Evolutionary conservation across 2,797 vertebrate species (phyloP).

Genomic region (Acanthiza pusilla): DNA sequence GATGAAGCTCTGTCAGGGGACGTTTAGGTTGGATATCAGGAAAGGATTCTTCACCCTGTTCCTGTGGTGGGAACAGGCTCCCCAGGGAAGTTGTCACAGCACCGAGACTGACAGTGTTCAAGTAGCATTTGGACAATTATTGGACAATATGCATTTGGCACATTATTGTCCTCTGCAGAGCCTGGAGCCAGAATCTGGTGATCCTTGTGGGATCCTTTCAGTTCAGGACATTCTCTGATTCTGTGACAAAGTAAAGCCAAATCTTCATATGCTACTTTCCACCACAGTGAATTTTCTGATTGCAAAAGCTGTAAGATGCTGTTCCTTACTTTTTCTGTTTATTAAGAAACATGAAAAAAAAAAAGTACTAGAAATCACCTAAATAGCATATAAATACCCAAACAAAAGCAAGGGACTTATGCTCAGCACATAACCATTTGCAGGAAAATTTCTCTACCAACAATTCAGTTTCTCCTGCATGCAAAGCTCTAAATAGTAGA

Average conservation of each 20-base stretch:
- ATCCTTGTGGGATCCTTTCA: background rate
- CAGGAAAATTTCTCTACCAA: background rate
- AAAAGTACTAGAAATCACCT: background rate
- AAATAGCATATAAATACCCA: background rate
- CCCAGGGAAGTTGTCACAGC: background rate
- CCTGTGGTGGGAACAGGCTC: background rate
- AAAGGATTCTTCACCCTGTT: background rate
- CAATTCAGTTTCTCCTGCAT: background rate
- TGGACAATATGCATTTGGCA: too few species aligned
- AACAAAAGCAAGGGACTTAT: background rate
- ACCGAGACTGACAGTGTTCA: background rate
- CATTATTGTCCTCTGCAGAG: background rate
- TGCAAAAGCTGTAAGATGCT: background rate
- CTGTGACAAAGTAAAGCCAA: background rate
- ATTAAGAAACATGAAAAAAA: background rate
- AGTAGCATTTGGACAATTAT: background rate
- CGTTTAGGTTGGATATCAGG: background rate
- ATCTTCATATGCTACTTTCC: background rate
- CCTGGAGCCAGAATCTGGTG: background rate
- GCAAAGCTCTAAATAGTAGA: background rate
- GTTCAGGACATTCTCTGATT: background rate
- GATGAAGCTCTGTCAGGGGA: background rate
- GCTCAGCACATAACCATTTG: background rate
- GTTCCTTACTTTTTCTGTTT: background rate
- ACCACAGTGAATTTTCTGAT: background rate